Base-by-base conservation (phyloP, 2,113 vertebrate genomes). In the Scalopus aquaticus region DNA sequence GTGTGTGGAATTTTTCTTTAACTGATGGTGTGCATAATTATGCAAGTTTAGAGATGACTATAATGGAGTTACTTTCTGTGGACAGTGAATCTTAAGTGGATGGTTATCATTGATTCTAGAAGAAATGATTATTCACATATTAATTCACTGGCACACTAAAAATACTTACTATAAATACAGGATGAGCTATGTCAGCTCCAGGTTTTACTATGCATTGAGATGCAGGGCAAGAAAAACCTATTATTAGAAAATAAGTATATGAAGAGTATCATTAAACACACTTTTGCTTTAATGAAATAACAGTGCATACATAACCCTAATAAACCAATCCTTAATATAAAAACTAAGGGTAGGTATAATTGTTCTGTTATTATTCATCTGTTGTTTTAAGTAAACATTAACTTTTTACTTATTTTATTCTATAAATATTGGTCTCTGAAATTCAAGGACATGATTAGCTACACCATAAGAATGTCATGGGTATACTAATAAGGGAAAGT, bases 391-490 rank as follows among this genome's bases (percentile, higher is more conserved):
- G 24, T 51, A 73, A 90, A 62, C 19, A 70, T 46, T 88, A 86
- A 22, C 39, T 72, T 74, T 64, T 83, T 28, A 56, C 64, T 87
- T 80, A 62, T 46, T 87, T 91, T 77, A 78, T 42, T 88, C 49
- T 79, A 58, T 64, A 86, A 85, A 82, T 54, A 51, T n/a, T 70
- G 16, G 64, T 62, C 62, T 81, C 39, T 91, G 73, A 87, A 73
- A 94, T 82, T 72, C 42, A 96, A 86, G n/a, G 37, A 44, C 17
- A 77, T 62, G 49, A 82, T 73, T 62, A 91, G 64, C 30, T 74
- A 67, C 0, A 76, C 54, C 46, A 0, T 30, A 81, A 64, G 83
- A 91, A 91, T 35, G 9, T 69, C 28, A 90, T 65, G 28, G 65
- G 30, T 73, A 77, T 6, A 32, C 49, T 64, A 82, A 49, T 8